phyloP scores from a whole-genome alignment of 1,140 invertebrate species.

The Parapsyche elsis region DNA sequence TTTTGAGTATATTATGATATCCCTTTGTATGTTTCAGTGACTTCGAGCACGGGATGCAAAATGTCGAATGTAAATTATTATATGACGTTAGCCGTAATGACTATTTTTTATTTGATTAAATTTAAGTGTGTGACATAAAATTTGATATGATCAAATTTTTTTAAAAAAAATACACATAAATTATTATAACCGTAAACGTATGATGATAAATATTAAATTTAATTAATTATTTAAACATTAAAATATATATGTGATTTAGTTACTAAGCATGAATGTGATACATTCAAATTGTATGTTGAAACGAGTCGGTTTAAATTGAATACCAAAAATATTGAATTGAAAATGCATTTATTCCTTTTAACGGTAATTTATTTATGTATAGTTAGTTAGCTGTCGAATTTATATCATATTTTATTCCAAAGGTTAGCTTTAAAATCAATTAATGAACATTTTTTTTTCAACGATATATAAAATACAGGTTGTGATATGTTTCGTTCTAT shows the following conservation, averaged over 20 bases:
- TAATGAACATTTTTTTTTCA: not conserved
- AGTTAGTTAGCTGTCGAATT: constrained; percentile 10
- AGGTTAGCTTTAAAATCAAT: too few relatives aligned
- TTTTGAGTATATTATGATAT: not conserved
- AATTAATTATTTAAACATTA: constrained; percentile 37
- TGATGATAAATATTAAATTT: constrained; percentile 13
- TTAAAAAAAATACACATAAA: not conserved
- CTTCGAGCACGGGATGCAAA: constrained; percentile 35
- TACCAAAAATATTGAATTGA: not conserved
- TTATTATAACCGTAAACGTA: not conserved
- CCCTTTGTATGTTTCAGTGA: constrained; percentile 47
- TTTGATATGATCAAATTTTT: constrained; percentile 40
- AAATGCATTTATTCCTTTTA: not conserved
- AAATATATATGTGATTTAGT: constrained; percentile 54
- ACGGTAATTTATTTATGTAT: constrained; percentile 1
- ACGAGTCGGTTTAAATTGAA: constrained; percentile 1
- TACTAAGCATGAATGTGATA: constrained; percentile 53
- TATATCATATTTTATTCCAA: not conserved
- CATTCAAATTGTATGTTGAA: constrained; percentile 44
- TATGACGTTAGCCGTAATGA: constrained; percentile 13
- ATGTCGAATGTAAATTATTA: constrained; percentile 22
- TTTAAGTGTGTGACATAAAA: constrained; percentile 43
- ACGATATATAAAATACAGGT: not conserved
- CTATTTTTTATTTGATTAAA: constrained; percentile 27
- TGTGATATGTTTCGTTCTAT: constrained; percentile 9